Evolutionary conservation across 2,113 vertebrate species (phyloP), one percentile per base, ranked within the genome.

Genomic region (Amblyopsis rosae): DNA sequence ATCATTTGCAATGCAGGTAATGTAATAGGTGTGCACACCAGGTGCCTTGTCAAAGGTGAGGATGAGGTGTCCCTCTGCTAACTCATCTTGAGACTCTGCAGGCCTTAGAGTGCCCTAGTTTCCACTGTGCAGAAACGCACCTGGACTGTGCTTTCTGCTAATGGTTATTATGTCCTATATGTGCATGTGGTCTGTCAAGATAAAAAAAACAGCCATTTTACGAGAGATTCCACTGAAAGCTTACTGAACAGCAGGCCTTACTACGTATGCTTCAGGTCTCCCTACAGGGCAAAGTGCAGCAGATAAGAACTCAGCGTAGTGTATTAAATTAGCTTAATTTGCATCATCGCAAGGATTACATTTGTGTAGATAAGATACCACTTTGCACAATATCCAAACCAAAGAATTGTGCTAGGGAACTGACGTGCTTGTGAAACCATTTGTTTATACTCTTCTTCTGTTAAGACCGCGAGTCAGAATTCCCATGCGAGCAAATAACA

Each of bases 401-500:
- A 1, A 15, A 57, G 53, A 54, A 9, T 17, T 65, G 65, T 75
- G 53, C 59, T 68, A 33, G 49, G 16, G 19, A 54, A 7, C 32
- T 53, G 65, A 65, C 73, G 51, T 74, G 67, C 77, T 79, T 80
- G 75, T 65, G 55, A 32, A 19, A 32, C 12, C 3, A 9, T 26
- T 57, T 57, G 17, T 76, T 59, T 81, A 76, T 71, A 69, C 73
- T 74, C 69, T 73, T 80, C 63, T 47, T 80, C 55, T 80, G 71
- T 79, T 83, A 74, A 65, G 54, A 58, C 60, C 75, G 64, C 65
- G 63, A 75, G 69, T 74, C 62, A 82, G 70, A 79, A 80, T 82
- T 76, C 74, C 81, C 54, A 50, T 67, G 77, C 51, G 75, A 56
- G 61, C 16, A 69, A 75, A 74, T 82, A 76, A 80, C 1, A 41